Conservation (phyloP, 2,797 vertebrate species). For the Xenops minutus region DNA sequence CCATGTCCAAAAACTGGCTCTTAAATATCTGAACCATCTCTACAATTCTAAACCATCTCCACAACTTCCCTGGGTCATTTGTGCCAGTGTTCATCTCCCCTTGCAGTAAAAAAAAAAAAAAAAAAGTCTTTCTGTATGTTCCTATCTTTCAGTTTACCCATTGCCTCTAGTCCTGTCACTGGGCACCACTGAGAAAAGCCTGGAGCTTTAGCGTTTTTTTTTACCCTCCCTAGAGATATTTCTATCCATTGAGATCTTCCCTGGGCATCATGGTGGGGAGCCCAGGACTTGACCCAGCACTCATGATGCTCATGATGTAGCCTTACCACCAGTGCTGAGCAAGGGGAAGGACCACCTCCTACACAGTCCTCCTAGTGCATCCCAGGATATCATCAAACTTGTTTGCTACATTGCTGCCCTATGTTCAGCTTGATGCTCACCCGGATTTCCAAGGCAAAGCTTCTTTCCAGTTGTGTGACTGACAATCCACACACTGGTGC, state of each 20-base stretch:
- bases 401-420: not conserved
- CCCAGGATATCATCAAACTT: not conserved
- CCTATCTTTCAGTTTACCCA: not conserved
- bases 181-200: not conserved
- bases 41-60: not conserved
- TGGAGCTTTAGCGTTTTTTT: not conserved
- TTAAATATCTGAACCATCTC: not conserved
- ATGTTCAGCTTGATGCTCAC: not conserved
- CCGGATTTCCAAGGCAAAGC: not conserved
- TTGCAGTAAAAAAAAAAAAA: not conserved
- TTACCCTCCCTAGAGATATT: not conserved
- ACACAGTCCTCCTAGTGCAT: not conserved
- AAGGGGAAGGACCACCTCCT: not conserved
- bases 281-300: not conserved
- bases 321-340: not conserved
- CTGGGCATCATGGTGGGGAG: not conserved
- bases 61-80: not conserved
- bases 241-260: not conserved
- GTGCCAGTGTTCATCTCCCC: not conserved
- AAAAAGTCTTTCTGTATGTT: not conserved
- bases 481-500: not conserved
- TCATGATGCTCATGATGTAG: not conserved
- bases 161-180: not conserved
- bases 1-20: not conserved
- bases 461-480: not conserved